phyloP scores from a whole-genome alignment of 2,113 vertebrate genomes.

The Pygoscelis antarcticus region DNA sequence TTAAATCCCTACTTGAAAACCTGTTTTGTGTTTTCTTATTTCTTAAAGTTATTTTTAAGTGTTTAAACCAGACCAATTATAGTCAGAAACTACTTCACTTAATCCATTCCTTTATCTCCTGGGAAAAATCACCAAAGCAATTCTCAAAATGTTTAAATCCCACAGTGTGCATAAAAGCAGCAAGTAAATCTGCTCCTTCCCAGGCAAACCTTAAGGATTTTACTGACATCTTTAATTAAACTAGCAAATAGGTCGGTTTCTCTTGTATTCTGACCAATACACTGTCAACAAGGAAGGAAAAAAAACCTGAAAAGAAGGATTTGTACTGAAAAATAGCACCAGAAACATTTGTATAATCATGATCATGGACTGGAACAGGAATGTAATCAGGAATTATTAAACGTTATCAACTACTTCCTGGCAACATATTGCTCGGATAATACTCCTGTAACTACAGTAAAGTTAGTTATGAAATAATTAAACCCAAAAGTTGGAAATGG shows the following conservation, averaged over 20 bases:
- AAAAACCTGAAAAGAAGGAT: constrained; percentile 56
- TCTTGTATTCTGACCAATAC: constrained; percentile 53
- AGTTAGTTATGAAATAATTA: constrained; percentile 55
- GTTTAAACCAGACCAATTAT: constrained; percentile 67
- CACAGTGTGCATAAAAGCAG: constrained; percentile 58
- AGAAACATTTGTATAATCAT: constrained; percentile 66
- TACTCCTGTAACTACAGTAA: background rate
- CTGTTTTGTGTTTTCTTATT: constrained; percentile 58
- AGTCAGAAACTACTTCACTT: constrained; percentile 65
- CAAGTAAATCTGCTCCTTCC: constrained; percentile 66
- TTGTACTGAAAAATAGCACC: constrained; percentile 59
- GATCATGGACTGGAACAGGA: constrained; percentile 57
- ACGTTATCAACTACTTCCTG: constrained; percentile 58
- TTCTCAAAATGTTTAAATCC: constrained; percentile 69
- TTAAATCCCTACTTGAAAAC: constrained; percentile 54
- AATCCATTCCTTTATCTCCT: constrained; percentile 68
- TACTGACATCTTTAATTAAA: constrained; percentile 72
- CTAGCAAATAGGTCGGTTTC: constrained; percentile 59
- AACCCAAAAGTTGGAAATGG: background rate
- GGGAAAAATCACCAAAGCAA: constrained; percentile 64
- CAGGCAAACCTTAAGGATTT: constrained; percentile 58
- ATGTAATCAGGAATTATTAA: constrained; percentile 61
- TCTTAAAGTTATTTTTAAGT: constrained; percentile 69
- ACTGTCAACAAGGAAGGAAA: constrained; percentile 34
- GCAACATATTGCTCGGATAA: constrained; percentile 24